These are phyloP conservation scores for Dryobota labecula DNA, from an alignment of 2,888 invertebrate species.

Conservation along the genomic window DNA sequence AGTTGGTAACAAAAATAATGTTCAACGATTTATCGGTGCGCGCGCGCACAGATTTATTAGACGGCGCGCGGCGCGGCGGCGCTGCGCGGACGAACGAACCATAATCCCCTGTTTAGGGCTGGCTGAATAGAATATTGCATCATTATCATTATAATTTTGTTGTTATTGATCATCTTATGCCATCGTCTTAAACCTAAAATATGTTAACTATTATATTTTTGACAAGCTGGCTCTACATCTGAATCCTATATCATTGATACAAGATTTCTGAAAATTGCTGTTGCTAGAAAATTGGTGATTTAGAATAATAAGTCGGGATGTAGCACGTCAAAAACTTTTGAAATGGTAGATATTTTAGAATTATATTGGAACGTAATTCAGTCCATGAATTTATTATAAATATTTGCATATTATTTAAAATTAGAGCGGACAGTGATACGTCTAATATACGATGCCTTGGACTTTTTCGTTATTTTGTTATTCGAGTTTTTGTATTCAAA, in stretches of 20 bases:
- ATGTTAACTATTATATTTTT: background rate
- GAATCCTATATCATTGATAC: background rate
- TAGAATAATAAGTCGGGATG: background rate
- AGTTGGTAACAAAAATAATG: slow-evolving; percentile 90
- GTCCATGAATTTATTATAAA: background rate
- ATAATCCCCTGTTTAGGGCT: slow-evolving; percentile 86
- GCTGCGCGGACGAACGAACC: slow-evolving; percentile 73
- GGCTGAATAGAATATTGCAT: slow-evolving; percentile 60
- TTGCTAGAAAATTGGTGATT: background rate
- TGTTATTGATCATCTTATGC: background rate
- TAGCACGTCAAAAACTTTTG: background rate
- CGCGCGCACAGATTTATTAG: slow-evolving; percentile 88
- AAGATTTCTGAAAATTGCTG: background rate
- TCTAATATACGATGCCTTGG: background rate
- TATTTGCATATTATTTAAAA: background rate
- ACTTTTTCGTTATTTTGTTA: background rate
- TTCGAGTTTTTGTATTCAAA: background rate
- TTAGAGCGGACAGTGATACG: too few species aligned
- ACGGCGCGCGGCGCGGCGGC: slow-evolving; percentile 75
- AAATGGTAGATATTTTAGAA: background rate
- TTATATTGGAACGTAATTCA: background rate
- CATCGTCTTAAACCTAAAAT: background rate
- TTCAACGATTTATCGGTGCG: slow-evolving; percentile 88
- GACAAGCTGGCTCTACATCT: background rate
- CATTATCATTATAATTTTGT: slow-evolving; percentile 14